Percentiles rank a stretch among this genome's conserved stretches.
phyloP scores from a whole-genome alignment of 1,140 invertebrate genomes.

The Oppia nitens region DNA sequence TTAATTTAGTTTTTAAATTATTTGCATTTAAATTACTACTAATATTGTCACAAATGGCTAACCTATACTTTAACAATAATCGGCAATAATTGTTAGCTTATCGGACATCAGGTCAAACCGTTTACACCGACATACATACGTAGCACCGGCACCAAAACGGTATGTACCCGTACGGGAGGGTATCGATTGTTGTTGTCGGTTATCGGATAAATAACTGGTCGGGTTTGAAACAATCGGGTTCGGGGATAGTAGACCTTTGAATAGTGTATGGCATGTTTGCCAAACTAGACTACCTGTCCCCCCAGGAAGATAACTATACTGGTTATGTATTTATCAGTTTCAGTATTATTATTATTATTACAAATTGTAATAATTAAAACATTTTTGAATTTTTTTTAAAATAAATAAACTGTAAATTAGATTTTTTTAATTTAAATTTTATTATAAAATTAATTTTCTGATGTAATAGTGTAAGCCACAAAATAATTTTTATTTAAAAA shows the following conservation, averaged over 20 bases:
- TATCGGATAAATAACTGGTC: conserved; percentile 32
- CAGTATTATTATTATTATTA: not conserved
- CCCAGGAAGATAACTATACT: not conserved
- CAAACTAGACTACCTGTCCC: conserved; percentile 33
- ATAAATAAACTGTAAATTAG: too few species aligned
- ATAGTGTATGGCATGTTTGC: conserved; percentile 41
- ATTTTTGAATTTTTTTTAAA: too few species aligned
- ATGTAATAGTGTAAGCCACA: conserved; percentile 21
- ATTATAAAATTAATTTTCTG: conserved; percentile 25
- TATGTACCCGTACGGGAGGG: conserved; percentile 4
- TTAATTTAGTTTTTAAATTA: too few species aligned
- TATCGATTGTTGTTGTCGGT: conserved; percentile 4
- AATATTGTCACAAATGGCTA: too few species aligned
- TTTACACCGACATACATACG: conserved; percentile 38
- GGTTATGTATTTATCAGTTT: not conserved
- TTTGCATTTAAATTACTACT: too few species aligned
- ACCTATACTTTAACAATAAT: too few species aligned
- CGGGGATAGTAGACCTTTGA: conserved; percentile 38
- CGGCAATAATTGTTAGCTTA: too few species aligned
- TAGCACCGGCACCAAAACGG: conserved; percentile 16
- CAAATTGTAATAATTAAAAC: conserved; percentile 20
- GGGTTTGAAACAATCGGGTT: conserved; percentile 43
- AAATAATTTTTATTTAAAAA: too few species aligned
- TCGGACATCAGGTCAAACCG: too few species aligned
- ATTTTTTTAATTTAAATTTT: conserved; percentile 29